Evolutionary conservation across 2,113 vertebrate genomes (phyloP), one percentile per base, ranked within the genome.

Genomic region (Lamprologus callipterus): DNA sequence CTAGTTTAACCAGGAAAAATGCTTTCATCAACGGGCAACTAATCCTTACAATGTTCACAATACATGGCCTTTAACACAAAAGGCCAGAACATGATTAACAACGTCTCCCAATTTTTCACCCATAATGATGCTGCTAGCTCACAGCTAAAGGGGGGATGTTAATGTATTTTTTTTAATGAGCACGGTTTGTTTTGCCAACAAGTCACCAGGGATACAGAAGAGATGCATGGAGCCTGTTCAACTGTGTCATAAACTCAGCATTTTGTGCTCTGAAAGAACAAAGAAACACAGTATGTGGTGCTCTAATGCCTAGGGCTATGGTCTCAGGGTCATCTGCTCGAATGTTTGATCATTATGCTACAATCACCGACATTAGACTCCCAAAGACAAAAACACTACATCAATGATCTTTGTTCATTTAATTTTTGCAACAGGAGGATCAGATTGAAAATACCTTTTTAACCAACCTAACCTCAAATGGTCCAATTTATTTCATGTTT

Each of bases 31-130:
- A 33, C 1, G 5, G 45, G 11, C 17, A 31, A 78, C 45, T 78
- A 33, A 51, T 51, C 26, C 26, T 28, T 51, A 9, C 23, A 51
- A n/a, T 13, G 26, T 51, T 31, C 45, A 51, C 42, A 49, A 33
- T 78, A 47, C 47, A 35, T 58, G 88, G 26, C 73, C 73, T 87
- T 89, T 81, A 82, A 80, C 28, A 82, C 58, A 82, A 91, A 90
- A 88, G 87, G 84, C 16, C 80, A 84, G 17, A 26, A 75, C 78
- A 28, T 68, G 73, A 89, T 91, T 57, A 87, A 42, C 85, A 9
- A 55, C 14, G 16, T 73, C 68, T 73, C 14, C 14, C 21, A 47
- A 83, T 85, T 19, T n/a, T 78, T 86, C 84, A 81, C 83, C 58
- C 53, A 42, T 75, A 81, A 78, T 86, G 53, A 81, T 53, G 81